A percentile compares a stretch with the other conserved stretches of the same genome.
These are phyloP conservation scores for Ferdinandea cuprea DNA, from an alignment of 2,888 invertebrate genomes.

Conservation along the genomic window DNA sequence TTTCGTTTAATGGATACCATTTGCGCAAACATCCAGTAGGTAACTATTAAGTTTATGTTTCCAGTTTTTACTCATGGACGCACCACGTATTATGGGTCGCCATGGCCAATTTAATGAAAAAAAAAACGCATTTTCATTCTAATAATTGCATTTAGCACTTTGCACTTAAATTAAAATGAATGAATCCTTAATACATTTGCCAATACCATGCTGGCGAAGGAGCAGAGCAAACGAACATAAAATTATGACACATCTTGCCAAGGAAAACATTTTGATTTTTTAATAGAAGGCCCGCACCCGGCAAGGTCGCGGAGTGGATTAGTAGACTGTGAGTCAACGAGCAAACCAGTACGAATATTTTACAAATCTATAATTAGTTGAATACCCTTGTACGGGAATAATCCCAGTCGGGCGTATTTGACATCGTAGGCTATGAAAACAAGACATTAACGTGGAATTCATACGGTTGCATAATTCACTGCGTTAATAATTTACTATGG, in stretches of 20 bases:
- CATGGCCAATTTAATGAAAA: background rate
- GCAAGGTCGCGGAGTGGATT: background rate
- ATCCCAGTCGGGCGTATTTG: too few relatives aligned
- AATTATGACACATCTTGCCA: background rate
- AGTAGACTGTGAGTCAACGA: too few relatives aligned
- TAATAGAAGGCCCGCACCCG: background rate
- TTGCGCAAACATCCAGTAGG: too few relatives aligned
- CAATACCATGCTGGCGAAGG: background rate
- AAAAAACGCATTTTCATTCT: background rate
- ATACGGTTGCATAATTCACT: too few relatives aligned
- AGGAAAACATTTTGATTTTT: background rate
- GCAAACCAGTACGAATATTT: too few relatives aligned
- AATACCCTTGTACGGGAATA: too few relatives aligned
- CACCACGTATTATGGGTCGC: background rate
- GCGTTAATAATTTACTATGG: too few relatives aligned
- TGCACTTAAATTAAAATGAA: constrained; percentile 16
- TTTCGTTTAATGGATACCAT: too few relatives aligned
- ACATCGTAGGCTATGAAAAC: too few relatives aligned
- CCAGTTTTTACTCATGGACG: background rate
- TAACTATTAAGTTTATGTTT: constrained; percentile 6
- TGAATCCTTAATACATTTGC: background rate
- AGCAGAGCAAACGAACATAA: constrained; percentile 2
- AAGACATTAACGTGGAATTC: too few relatives aligned
- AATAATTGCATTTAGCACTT: constrained; percentile 15
- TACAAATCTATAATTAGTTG: too few relatives aligned